Evolutionary conservation across 1,140 invertebrate species (phyloP).

Genomic region (Pentalonia nigronervosa): DNA sequence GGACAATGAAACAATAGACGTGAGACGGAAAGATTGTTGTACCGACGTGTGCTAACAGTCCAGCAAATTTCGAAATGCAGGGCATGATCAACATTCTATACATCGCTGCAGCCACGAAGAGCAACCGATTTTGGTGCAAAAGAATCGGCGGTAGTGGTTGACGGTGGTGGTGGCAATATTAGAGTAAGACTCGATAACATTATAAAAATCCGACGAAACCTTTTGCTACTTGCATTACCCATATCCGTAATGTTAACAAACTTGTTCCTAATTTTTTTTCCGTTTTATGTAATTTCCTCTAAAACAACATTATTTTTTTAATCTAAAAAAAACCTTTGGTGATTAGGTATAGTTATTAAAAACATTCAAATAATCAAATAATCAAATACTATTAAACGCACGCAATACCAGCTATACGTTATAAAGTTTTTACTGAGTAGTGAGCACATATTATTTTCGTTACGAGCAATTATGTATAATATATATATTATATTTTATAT

Average conservation of each 20-base stretch:
- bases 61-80: background rate
- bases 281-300: background rate
- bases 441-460: background rate
- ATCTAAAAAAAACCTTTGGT: background rate
- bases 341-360: background rate
- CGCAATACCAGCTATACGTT: background rate
- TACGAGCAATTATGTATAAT: background rate
- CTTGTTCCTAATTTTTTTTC: background rate
- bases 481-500: background rate
- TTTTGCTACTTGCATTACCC: background rate
- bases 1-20: conserved; percentile 15
- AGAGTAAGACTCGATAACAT: background rate
- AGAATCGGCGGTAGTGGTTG: background rate
- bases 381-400: conserved; percentile 5
- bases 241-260: background rate
- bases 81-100: background rate
- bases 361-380: background rate
- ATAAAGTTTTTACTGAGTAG: background rate
- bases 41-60: background rate
- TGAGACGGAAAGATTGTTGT: background rate
- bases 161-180: background rate
- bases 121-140: background rate
- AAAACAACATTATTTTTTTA: background rate
- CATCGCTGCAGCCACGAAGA: background rate
- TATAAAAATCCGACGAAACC: conserved; percentile 8